Percentiles rank a stretch among this genome's conserved stretches.
phyloP scores from a whole-genome alignment of 1,140 invertebrate genomes.

The Megalonaias nervosa region DNA sequence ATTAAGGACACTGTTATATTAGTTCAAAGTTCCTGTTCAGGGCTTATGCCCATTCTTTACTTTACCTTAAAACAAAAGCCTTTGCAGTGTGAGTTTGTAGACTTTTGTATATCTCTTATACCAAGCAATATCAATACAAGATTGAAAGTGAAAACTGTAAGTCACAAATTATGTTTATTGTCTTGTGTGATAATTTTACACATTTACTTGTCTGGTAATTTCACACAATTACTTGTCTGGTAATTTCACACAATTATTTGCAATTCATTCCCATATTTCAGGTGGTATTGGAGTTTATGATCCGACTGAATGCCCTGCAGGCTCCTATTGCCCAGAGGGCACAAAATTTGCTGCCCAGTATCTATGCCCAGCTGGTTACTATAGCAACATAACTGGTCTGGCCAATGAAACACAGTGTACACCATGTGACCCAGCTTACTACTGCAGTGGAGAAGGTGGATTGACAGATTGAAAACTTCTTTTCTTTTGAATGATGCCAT shows the following conservation, averaged over 20 bases:
- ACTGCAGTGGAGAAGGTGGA: slow-evolving; percentile 65
- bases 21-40: not conserved
- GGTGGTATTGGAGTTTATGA: slow-evolving; percentile 66
- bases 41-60: not conserved
- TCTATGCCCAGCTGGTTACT: slow-evolving; percentile 61
- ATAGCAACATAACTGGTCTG: slow-evolving; percentile 62
- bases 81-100: not conserved
- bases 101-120: not conserved
- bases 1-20: not conserved
- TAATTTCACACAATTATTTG: no score
- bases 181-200: not conserved
- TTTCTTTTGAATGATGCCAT: no score
- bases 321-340: slow-evolving; percentile 65
- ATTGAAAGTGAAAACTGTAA: no score
- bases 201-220: not conserved
- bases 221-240: no score
- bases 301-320: slow-evolving; percentile 60
- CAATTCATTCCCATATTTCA: no score
- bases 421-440: slow-evolving; percentile 62
- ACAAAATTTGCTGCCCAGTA: slow-evolving; percentile 55
- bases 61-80: not conserved
- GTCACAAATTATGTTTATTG: not conserved
- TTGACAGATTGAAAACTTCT: no score
- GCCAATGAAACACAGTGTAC: slow-evolving; percentile 56
- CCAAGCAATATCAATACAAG: no score